Evolutionary conservation across 2,888 invertebrate species (phyloP), one percentile per base, ranked within the genome.

Genomic region (Xanthorhoe designata): DNA sequence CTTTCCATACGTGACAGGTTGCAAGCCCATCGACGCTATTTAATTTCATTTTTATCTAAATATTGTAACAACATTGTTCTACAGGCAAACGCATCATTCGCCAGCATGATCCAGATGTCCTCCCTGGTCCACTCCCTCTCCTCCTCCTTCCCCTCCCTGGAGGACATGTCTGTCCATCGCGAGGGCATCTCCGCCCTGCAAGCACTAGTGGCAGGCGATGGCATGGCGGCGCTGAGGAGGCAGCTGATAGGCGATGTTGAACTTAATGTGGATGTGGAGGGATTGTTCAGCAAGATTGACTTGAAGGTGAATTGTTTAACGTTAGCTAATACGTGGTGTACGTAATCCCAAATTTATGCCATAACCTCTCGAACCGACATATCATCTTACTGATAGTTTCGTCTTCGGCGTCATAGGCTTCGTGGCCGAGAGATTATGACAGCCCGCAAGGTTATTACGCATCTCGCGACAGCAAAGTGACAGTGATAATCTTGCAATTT

Each of bases 61-160:
- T n/a, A n/a, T n/a, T n/a, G n/a, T n/a, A n/a, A 24, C 24, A 24
- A 24, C 24, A 24, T 47, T 47, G 47, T 47, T 17, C 8, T 56
- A 4, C 82, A 95, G 95, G 94, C 94, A 0, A 95, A 95, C 81
- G 76, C 85, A 5, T 94, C 94, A 0, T 95, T 95, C 74, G 85
- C 92, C 0, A 92, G 93, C 54, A 85, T 95, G 77, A 83, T 89
- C 24, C 88, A 90, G 10, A 76, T 95, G 49, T 83, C 87, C 0
- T 72, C 77, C 0, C 76, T 94, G 0, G 79, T 94, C 18, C 90
- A 90, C 64, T 84, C 89, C 0, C 86, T 94, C 71, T 81, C 94
- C 0, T 73, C 74, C 0, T 83, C 91, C 0, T 84, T 91, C 71
- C 79, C 88, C 0, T 83, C 92, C 0, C 72, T 92, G 38, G 81